A percentile compares a stretch with the other conserved stretches of the same genome.
phyloP scores from a whole-genome alignment of 1,140 invertebrate species.

The Samia ricini region DNA sequence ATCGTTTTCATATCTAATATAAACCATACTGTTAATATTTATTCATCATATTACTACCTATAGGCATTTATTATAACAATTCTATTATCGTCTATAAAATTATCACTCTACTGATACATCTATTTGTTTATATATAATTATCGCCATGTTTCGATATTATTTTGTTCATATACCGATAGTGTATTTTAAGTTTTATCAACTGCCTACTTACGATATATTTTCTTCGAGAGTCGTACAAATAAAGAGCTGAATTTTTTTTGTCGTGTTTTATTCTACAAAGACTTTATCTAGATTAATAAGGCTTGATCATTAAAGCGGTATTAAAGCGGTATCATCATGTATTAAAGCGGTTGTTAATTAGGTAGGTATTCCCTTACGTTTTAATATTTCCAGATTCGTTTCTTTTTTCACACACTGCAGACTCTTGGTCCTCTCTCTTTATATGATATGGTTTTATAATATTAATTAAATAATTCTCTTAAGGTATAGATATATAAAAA shows the following conservation, averaged over 20 bases:
- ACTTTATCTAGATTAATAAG: too few species aligned
- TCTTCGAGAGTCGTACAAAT: conserved; percentile 57
- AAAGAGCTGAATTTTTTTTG: conserved; percentile 49
- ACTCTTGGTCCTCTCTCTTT: too few species aligned
- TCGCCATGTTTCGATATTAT: conserved; percentile 11
- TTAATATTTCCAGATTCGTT: too few species aligned
- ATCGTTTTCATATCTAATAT: conserved; percentile 14
- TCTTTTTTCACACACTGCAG: too few species aligned
- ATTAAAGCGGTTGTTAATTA: too few species aligned
- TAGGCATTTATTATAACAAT: not conserved
- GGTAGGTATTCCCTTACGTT: too few species aligned
- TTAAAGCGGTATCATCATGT: too few species aligned
- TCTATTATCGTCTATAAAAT: not conserved
- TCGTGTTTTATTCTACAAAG: conserved; percentile 9
- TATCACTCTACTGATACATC: not conserved
- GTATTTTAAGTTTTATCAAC: conserved; percentile 18
- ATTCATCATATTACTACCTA: not conserved
- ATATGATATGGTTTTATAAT: too few species aligned
- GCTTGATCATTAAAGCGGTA: too few species aligned
- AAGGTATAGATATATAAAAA: too few species aligned
- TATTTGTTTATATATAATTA: conserved; percentile 14
- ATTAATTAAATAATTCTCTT: too few species aligned
- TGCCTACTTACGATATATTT: conserved; percentile 16
- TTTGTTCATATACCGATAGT: conserved; percentile 21
- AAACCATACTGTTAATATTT: not conserved